phyloP scores from a whole-genome alignment of 2,113 vertebrate genomes.

The Bagarius yarrelli region DNA sequence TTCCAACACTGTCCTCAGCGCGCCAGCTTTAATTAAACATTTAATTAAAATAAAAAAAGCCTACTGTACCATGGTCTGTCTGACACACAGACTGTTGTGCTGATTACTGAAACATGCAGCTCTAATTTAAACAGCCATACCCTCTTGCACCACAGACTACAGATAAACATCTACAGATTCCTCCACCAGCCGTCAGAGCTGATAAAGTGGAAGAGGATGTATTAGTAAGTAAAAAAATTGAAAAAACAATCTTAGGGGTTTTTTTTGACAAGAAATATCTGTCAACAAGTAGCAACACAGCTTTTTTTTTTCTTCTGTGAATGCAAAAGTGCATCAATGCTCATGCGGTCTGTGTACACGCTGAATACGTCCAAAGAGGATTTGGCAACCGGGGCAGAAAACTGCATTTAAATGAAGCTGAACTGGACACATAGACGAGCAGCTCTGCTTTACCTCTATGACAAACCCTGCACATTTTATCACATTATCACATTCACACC shows the following conservation, averaged over 20 bases:
- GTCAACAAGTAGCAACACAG: slow-evolving; percentile 26
- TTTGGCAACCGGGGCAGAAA: background rate
- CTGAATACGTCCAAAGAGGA: background rate
- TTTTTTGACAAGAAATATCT: slow-evolving; percentile 35
- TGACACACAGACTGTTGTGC: slow-evolving; percentile 71
- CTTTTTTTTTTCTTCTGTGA: slow-evolving; percentile 10
- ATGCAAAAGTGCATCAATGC: slow-evolving; percentile 7
- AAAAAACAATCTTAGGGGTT: slow-evolving; percentile 25
- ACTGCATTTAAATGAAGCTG: background rate
- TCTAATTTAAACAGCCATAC: slow-evolving; percentile 72
- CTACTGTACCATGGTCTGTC: slow-evolving; percentile 74
- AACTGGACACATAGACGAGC: slow-evolving; percentile 5
- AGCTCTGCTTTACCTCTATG: background rate
- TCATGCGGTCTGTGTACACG: slow-evolving; percentile 15
- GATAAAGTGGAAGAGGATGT: slow-evolving; percentile 8
- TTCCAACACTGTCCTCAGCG: slow-evolving; percentile 78
- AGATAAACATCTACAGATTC: slow-evolving; percentile 30
- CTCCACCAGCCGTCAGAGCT: slow-evolving; percentile 25
- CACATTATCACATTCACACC: slow-evolving; percentile 13
- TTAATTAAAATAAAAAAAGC: slow-evolving; percentile 48
- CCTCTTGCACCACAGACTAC: slow-evolving; percentile 23
- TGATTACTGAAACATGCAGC: slow-evolving; percentile 72
- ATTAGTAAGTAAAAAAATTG: slow-evolving; percentile 53
- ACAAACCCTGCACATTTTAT: slow-evolving; percentile 26
- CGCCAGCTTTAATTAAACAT: slow-evolving; percentile 84